Base-by-base conservation (phyloP, 2,113 vertebrate species). In the Takifugu bimaculatus region DNA sequence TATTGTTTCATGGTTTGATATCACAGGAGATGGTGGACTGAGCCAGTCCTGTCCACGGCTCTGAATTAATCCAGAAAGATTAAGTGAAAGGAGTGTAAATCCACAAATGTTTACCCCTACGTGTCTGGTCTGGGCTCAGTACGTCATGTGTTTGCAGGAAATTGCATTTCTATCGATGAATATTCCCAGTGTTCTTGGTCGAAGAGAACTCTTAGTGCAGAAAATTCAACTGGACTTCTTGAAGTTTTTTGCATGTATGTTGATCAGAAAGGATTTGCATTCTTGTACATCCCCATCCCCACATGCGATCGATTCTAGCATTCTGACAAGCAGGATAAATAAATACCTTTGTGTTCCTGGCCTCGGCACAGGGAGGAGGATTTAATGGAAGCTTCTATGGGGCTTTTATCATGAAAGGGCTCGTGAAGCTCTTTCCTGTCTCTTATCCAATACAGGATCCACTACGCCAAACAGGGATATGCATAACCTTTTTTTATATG, bases 91-190 rank as follows among this genome's bases (percentile, higher is more conserved):
- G 78, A 57, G 65, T 62, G 68, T 20, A 20, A 20, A 20, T 20
- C 20, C 20, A 20, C 42, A 53, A 62, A 79, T 76, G 82, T 78
- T 50, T 79, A 72, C 74, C 78, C 79, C 82, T 83, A 64, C 70
- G 71, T 67, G 63, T 39, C 65, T 59, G 62, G 51, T 77, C 70
- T 64, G 52, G 77, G 75, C 47, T 51, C 60, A 51, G 60, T 55
- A 53, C 65, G 43, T 45, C 13, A 3, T 45, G 13, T 45, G 43
- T 14, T 45, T 20, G 20, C 20, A 20, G 11, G 13, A 45, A 45
- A 13, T 20, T 20, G 20, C 20, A 20, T 20, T 20, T 20, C 20
- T 20, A 20, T 20, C 20, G 20, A 20, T 20, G 20, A 20, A 20
- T 20, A 20, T 20, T 20, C 20, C 20, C 20, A 20, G 20, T 20